phyloP scores from a whole-genome alignment of 2,888 invertebrate species.

The Ctena decussata region DNA sequence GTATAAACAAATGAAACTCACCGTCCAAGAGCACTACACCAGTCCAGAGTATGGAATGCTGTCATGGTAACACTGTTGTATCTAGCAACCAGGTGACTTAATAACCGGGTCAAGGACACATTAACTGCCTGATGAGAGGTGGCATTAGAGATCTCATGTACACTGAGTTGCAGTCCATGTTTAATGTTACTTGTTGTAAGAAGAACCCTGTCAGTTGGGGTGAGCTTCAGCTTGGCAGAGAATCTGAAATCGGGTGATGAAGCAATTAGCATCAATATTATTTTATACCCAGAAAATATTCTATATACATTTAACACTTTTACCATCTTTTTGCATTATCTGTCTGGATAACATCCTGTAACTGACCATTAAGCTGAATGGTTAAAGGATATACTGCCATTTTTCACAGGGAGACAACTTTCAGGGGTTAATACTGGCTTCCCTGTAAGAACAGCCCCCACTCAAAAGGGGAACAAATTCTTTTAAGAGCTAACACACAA shows the following conservation, averaged over 20 bases:
- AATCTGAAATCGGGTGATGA: constrained; percentile 77
- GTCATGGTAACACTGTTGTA: constrained; percentile 59
- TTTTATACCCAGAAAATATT: too few species aligned
- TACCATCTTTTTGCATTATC: too few species aligned
- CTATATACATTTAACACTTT: too few species aligned
- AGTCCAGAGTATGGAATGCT: constrained; percentile 75
- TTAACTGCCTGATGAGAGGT: constrained; percentile 80
- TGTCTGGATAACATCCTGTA: too few species aligned
- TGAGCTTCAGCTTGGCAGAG: constrained; percentile 74
- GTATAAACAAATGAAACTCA: constrained; percentile 57
- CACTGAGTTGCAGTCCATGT: constrained; percentile 75
- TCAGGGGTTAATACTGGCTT: too few species aligned
- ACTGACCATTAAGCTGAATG: too few species aligned
- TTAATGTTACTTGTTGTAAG: constrained; percentile 75
- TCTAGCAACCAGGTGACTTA: constrained; percentile 70
- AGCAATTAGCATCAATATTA: too few species aligned
- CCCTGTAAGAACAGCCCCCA: too few species aligned
- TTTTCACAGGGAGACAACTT: too few species aligned
- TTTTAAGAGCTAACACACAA: too few species aligned
- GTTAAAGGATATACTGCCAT: too few species aligned
- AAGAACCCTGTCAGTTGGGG: constrained; percentile 71
- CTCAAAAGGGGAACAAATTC: too few species aligned
- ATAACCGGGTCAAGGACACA: constrained; percentile 71
- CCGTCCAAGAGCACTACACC: constrained; percentile 80
- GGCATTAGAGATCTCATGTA: constrained; percentile 81